phyloP scores from a whole-genome alignment of 2,888 invertebrate species.

The Erebia aethiops region DNA sequence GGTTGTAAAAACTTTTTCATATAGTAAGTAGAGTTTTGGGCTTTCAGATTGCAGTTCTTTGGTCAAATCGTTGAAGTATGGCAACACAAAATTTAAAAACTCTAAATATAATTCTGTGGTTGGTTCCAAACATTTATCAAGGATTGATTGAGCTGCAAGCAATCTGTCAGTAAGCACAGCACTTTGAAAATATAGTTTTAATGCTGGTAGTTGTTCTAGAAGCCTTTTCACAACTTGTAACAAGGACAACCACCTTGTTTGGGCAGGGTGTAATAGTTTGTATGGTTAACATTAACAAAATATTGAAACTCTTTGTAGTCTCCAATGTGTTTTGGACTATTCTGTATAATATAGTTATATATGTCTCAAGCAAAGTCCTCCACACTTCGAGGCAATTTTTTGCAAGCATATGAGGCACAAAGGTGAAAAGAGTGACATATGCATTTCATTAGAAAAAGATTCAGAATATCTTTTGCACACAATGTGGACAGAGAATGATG shows the following conservation, averaged over 20 bases:
- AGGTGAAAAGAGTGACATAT: slow-evolving; percentile 43
- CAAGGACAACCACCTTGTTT: slow-evolving; percentile 47
- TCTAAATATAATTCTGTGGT: slow-evolving; percentile 41
- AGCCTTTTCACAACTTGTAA: slow-evolving; percentile 42
- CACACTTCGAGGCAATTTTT: slow-evolving; percentile 37
- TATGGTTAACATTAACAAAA: slow-evolving; percentile 32
- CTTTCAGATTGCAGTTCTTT: slow-evolving; percentile 45
- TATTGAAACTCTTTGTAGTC: slow-evolving; percentile 37
- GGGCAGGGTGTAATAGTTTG: slow-evolving; percentile 40
- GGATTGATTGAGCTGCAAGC: slow-evolving; percentile 28
- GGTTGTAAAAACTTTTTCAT: neutral
- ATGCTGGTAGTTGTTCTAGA: slow-evolving; percentile 43
- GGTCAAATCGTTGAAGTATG: slow-evolving; percentile 40
- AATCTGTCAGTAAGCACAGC: slow-evolving; percentile 41
- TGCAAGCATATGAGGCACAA: slow-evolving; percentile 43
- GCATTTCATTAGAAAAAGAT: slow-evolving; percentile 43
- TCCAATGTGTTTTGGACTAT: slow-evolving; percentile 39
- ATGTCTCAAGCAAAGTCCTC: slow-evolving; percentile 41
- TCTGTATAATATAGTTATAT: slow-evolving; percentile 39
- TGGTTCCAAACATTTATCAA: slow-evolving; percentile 27
- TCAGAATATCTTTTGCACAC: slow-evolving; percentile 38
- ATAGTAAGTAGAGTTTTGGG: slow-evolving; percentile 30
- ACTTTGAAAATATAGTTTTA: slow-evolving; percentile 44
- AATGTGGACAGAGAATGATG: slow-evolving; percentile 41
- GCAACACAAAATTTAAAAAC: slow-evolving; percentile 41